phyloP scores from a whole-genome alignment of 1,140 invertebrate species.

The Anadara kagoshimensis region DNA sequence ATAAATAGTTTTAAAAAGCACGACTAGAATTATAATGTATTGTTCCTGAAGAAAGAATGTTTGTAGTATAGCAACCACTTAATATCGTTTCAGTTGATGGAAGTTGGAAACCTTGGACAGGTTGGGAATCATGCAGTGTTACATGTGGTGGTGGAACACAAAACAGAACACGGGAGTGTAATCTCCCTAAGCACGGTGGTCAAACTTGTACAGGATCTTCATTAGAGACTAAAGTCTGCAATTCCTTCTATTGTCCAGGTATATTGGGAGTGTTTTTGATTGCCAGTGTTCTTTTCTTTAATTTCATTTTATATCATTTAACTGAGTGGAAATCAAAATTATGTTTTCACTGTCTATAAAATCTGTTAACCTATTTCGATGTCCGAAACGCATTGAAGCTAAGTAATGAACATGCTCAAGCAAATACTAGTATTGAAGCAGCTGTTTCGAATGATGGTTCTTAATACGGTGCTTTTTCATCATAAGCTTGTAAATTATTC shows the following conservation, averaged over 20 bases:
- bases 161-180: slow-evolving; percentile 78
- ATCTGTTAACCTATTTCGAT: too few species aligned
- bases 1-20: too few species aligned
- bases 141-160: slow-evolving; percentile 80
- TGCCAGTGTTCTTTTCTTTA: background rate
- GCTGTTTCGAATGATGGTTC: too few species aligned
- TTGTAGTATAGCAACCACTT: too few species aligned
- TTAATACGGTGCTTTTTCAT: too few species aligned
- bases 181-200: slow-evolving; percentile 48
- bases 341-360: background rate
- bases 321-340: background rate
- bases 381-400: too few species aligned
- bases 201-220: slow-evolving; percentile 41
- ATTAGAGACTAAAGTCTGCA: slow-evolving; percentile 43
- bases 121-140: slow-evolving; percentile 80
- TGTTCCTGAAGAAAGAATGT: too few species aligned
- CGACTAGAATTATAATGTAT: too few species aligned
- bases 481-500: too few species aligned
- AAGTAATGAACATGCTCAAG: too few species aligned
- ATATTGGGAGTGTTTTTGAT: slow-evolving; percentile 5
- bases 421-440: too few species aligned
- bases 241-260: slow-evolving; percentile 51
- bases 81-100: slow-evolving; percentile 73
- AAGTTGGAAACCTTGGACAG: slow-evolving; percentile 79
- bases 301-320: background rate